phyloP scores from a whole-genome alignment of 64 coral and sea anemone species.

The Acropora tenuis region DNA sequence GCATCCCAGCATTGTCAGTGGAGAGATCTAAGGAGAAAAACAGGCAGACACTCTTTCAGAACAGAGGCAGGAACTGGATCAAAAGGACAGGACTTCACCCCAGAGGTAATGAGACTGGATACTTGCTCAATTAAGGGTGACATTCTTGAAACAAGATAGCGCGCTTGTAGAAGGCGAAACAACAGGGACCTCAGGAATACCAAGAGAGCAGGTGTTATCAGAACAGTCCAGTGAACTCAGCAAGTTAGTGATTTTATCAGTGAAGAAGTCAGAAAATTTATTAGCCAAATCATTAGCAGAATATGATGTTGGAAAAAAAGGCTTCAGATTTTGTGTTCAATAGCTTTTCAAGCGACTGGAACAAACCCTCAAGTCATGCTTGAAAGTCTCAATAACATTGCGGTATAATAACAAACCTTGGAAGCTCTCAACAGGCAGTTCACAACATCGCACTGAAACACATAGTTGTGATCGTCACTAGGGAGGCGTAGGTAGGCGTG shows the following conservation, averaged over 20 bases:
- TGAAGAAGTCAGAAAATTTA: background rate
- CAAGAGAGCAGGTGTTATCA: background rate
- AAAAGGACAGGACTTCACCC: background rate
- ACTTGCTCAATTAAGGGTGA: background rate
- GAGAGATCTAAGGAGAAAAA: too few relatives aligned
- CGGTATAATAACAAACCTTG: background rate
- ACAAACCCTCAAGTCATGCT: background rate
- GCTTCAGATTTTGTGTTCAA: background rate
- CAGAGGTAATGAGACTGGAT: background rate
- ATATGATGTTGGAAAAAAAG: background rate
- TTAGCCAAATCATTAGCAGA: background rate
- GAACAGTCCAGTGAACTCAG: background rate
- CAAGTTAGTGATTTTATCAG: background rate
- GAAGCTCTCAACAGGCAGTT: too few relatives aligned
- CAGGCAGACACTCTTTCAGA: background rate
- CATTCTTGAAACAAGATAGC: too few relatives aligned
- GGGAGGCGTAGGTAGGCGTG: too few relatives aligned
- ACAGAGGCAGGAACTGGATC: background rate
- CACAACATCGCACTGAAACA: too few relatives aligned
- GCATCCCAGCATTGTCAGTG: too few relatives aligned
- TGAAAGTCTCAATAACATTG: background rate
- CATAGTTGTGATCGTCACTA: too few relatives aligned
- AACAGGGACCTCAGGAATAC: too few relatives aligned
- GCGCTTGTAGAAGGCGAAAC: too few relatives aligned
- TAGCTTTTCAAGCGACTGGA: background rate